Conservation (phyloP, 2,888 invertebrate genomes). For the Elmis aenea region DNA sequence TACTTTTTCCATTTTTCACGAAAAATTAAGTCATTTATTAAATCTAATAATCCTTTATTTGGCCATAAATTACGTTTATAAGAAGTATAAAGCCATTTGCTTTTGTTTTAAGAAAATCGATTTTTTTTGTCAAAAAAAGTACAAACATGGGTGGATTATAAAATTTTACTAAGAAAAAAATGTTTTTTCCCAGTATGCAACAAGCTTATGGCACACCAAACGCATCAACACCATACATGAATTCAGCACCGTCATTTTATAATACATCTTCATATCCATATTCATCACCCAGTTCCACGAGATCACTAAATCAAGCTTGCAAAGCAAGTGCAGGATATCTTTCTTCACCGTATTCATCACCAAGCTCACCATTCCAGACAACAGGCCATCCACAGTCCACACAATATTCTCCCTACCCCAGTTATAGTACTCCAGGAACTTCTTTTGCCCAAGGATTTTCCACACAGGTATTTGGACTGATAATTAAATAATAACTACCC, state of each 20-base stretch:
- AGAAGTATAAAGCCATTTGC: too few relatives aligned
- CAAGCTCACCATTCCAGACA: slow-evolving; percentile 41
- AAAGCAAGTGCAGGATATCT: slow-evolving; percentile 55
- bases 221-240: slow-evolving; percentile 39
- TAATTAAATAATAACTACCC: not conserved
- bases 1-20: too few relatives aligned
- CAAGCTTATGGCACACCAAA: slow-evolving; percentile 45
- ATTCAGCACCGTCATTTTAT: slow-evolving; percentile 41
- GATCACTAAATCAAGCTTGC: slow-evolving; percentile 50
- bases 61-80: too few relatives aligned
- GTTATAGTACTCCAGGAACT: slow-evolving; percentile 49
- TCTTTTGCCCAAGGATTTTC: slow-evolving; percentile 53
- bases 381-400: slow-evolving; percentile 48
- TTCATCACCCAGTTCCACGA: slow-evolving; percentile 45
- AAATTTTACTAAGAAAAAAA: too few relatives aligned
- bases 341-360: slow-evolving; percentile 41
- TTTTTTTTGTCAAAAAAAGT: too few relatives aligned
- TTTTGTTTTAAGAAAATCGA: too few relatives aligned
- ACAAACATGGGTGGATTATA: too few relatives aligned
- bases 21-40: too few relatives aligned
- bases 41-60: too few relatives aligned
- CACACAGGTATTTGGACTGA: slow-evolving; percentile 49
- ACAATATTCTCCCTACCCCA: slow-evolving; percentile 49
- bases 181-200: slow-evolving; percentile 47
- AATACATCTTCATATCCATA: slow-evolving; percentile 44